These are phyloP conservation scores for Thalassoma bifasciatum DNA, from an alignment of 2,113 vertebrate genomes.

Conservation along the genomic window DNA sequence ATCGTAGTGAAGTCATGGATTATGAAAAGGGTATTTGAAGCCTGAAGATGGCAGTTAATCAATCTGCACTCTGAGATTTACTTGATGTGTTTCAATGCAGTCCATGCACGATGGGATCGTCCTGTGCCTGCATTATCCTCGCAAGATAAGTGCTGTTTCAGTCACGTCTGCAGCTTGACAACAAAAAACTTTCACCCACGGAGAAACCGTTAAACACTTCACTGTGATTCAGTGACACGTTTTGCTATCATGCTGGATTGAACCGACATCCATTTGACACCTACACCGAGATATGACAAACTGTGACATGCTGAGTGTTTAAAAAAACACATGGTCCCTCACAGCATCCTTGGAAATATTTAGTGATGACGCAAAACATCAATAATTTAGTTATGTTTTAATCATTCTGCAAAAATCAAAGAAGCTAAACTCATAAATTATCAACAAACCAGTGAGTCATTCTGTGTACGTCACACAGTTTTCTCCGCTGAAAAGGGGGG, in stretches of 20 bases:
- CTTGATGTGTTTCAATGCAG: too few species aligned
- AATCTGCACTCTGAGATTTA: too few species aligned
- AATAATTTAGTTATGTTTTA: slow-evolving; percentile 22
- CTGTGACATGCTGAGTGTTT: not conserved
- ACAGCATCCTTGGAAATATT: not conserved
- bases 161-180: not conserved
- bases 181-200: not conserved
- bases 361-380: not conserved
- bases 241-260: not conserved
- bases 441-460: not conserved
- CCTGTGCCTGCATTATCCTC: too few species aligned
- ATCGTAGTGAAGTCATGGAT: too few species aligned
- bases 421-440: slow-evolving; percentile 20
- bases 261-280: not conserved
- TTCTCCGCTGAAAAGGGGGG: not conserved
- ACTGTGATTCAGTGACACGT: slow-evolving; percentile 1
- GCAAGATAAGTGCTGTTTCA: not conserved
- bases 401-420: slow-evolving; percentile 14
- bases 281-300: slow-evolving; percentile 8
- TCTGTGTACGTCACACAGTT: not conserved
- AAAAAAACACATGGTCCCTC: not conserved
- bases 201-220: not conserved
- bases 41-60: too few species aligned
- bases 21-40: too few species aligned
- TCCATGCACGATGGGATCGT: too few species aligned